Conservation (phyloP, 2,888 invertebrate genomes). For the Tethea ocularis region DNA sequence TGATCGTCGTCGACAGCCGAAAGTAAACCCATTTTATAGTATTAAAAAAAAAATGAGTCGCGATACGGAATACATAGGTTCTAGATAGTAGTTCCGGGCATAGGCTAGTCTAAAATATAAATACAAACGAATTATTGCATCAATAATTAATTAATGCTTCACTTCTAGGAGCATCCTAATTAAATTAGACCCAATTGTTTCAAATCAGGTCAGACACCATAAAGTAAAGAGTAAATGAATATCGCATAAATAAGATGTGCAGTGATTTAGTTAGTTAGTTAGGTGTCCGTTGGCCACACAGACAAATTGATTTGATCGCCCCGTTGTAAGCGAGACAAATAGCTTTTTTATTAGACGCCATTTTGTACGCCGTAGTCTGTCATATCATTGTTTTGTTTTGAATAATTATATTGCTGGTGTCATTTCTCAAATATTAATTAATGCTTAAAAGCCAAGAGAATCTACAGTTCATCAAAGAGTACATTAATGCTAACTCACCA, state of each 20-base stretch:
- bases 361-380: constrained; percentile 18
- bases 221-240: constrained; percentile 6
- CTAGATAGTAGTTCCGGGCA: no score
- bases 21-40: no score
- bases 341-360: constrained; percentile 46
- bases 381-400: constrained; percentile 5
- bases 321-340: constrained; percentile 48
- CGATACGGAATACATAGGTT: no score
- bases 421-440: no score
- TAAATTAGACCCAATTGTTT: not conserved
- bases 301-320: constrained; percentile 28
- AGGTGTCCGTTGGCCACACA: constrained; percentile 11
- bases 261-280: not conserved
- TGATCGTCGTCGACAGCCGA: no score
- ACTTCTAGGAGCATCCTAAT: not conserved
- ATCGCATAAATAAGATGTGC: not conserved
- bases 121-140: not conserved
- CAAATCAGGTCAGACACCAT: not conserved
- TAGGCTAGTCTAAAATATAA: not conserved
- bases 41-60: no score
- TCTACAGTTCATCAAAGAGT: no score
- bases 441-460: no score
- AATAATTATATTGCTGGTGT: not conserved
- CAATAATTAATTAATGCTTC: not conserved
- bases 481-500: no score